Evolutionary conservation across 92 coral and sea anemone genomes (phyloP).

Genomic region (Umimayanthus kanabou): DNA sequence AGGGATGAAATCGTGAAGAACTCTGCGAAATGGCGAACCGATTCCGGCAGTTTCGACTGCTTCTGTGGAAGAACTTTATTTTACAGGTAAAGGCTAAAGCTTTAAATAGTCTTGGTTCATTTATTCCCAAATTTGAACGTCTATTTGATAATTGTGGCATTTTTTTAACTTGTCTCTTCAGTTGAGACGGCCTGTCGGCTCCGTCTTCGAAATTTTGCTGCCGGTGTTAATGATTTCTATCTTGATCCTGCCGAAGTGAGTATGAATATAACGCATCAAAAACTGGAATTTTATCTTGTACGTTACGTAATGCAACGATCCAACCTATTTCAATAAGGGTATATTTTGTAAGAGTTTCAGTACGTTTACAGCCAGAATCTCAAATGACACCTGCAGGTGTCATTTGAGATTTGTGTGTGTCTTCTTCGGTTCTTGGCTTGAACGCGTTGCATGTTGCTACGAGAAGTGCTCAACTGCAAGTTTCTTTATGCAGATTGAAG

Average conservation of each 20-base stretch:
- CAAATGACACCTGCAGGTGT: too few species aligned
- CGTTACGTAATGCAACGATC: background rate
- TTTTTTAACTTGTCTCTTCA: slow-evolving; percentile 6
- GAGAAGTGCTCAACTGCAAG: too few species aligned
- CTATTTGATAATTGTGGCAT: background rate
- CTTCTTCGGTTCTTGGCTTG: too few species aligned
- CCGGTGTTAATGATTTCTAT: slow-evolving; percentile 78
- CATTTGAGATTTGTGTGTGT: too few species aligned
- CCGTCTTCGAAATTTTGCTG: slow-evolving; percentile 83
- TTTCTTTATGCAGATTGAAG: too few species aligned
- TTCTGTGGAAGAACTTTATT: slow-evolving; percentile 95
- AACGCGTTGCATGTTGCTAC: too few species aligned
- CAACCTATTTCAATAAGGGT: too few species aligned
- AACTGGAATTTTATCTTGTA: background rate
- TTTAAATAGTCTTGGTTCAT: background rate
- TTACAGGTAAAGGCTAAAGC: slow-evolving; percentile 70
- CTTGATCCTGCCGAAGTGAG: slow-evolving; percentile 90
- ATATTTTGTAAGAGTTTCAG: too few species aligned
- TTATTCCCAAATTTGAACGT: background rate
- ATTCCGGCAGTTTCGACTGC: slow-evolving; percentile 93
- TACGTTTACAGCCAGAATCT: too few species aligned
- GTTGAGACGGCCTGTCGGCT: slow-evolving; percentile 95
- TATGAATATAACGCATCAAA: background rate
- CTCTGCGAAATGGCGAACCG: slow-evolving; percentile 70
- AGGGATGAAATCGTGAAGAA: background rate